Base-by-base conservation (phyloP, 2,888 invertebrate genomes). In the Chaetogeoica ovagalla region DNA sequence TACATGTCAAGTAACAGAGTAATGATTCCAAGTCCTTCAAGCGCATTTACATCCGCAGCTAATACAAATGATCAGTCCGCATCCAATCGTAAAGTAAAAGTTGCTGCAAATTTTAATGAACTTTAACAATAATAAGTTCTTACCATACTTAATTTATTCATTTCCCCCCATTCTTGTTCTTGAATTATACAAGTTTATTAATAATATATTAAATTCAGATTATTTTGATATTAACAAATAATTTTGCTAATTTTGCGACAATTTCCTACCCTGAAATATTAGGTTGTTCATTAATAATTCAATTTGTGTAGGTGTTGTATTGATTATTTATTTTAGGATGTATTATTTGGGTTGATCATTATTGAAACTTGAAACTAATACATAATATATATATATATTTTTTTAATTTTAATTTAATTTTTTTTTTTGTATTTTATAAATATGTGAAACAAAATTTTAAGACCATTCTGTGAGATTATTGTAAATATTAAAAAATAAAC, bases 1-100 rank as follows among this genome's bases (percentile, higher is more conserved):
- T 55, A 43, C 62, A 62, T 70, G 70, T 63, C 79, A 55, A 79
- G 63, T 63, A 71, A 79, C 70, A 62, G 79, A 71, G 43, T 79
- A 63, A 79, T 71, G 62, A 79, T 79, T 71, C 79, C 79, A 63
- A 79, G 79, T 55, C 79, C 79, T 70, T 79, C 70, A 8, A 79
- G 79, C 23, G 79, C 79, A 23, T 79, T 79, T 71, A 57, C 70
- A 63, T 71, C 79, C 11, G 79, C 79, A 71, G 63, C 70, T 71
- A 66, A 48, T 72, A 60, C 72, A 60, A 72, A 59, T 68, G 75
- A 76, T 23, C 66, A 76, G 30, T 55, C 55, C 63, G 39, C 63
- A 23, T 62, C 39, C 21, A 79, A 65, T 55, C 79, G 79, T 71
- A 79, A 65, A 71, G 70, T 79, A 39, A 79, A 70, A 63, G 23